Percentiles rank a stretch among this genome's conserved stretches.
phyloP scores from a whole-genome alignment of 1,140 invertebrate species.

The Apis laboriosa region DNA sequence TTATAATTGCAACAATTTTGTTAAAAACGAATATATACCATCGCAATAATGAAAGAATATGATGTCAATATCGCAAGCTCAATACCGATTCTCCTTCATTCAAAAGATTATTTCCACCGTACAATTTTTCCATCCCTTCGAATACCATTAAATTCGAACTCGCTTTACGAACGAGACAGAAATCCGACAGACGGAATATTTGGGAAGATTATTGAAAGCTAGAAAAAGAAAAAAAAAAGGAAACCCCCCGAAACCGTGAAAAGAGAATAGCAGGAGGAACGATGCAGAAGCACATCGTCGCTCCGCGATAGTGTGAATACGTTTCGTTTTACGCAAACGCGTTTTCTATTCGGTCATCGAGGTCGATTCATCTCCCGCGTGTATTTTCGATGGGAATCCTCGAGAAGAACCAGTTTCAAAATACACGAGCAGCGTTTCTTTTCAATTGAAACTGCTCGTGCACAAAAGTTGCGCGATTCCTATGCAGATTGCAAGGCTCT shows the following conservation, averaged over 20 bases:
- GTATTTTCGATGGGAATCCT: constrained; percentile 1
- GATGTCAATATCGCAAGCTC: neutral
- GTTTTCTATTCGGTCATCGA: constrained; percentile 20
- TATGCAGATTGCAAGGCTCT: neutral
- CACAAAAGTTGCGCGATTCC: neutral
- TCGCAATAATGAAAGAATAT: neutral
- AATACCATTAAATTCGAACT: neutral
- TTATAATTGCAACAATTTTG: no score
- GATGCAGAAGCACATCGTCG: neutral
- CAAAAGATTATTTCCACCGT: neutral
- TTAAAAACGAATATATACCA: neutral
- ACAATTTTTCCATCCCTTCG: neutral
- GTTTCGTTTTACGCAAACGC: constrained; percentile 32
- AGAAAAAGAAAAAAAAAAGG: neutral
- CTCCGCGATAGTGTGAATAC: constrained; percentile 12
- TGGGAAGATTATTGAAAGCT: neutral
- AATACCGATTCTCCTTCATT: neutral
- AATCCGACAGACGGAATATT: neutral
- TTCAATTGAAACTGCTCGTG: neutral
- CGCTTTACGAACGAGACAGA: neutral
- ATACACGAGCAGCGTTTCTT: constrained; percentile 5
- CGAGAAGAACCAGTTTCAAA: neutral
- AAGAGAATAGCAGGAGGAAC: neutral
- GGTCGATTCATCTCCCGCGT: constrained; percentile 12
- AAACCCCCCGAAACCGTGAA: no score